Base-by-base conservation (phyloP, 2,888 invertebrate genomes). In the Peribatodes rhomboidaria region DNA sequence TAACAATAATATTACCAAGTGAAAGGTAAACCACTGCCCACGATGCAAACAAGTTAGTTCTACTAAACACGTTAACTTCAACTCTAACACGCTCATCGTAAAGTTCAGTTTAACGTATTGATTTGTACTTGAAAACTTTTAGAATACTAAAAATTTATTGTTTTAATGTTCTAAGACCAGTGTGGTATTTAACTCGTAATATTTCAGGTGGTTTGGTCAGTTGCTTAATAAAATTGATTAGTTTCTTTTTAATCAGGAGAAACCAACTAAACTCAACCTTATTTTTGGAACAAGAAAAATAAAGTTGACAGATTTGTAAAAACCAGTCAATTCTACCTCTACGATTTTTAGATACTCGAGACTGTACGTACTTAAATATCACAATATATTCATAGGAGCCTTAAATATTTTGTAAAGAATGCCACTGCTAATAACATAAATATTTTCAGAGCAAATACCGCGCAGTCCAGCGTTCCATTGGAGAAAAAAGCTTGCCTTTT, bases 1-100 rank as follows among this genome's bases (percentile, higher is more conserved):
- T 67, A 75, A 77, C 69, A 78, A 83, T 81, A 85, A 78, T 78
- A 80, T 79, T 77, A 78, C 74, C 68, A 76, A 89, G 90, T 89
- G 89, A 90, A 90, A 90, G 90, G 90, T 81, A 87, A 86, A 86
- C 83, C 81, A 80, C 87, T 84, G 78, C 85, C 87, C 86, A 87
- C 86, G 78, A 79, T 78, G 75, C 73, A 69, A 79, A 69, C 76
- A 69, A 74, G 72, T 76, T 64, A 68, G 67, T 73, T 74, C 70
- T 72, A 46, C 67, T 59, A 55, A 50, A 56, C 69, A 65, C 70
- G 69, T 75, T 77, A 76, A 78, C 80, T 80, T 75, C 81, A 79
- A 77, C 79, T 79, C 73, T 82, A 80, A 60, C 14, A 44, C 60
- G 63, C 66, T 65, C 39, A 49, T 22, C 42, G 76, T 79, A 79